Conservation (phyloP, 2,888 invertebrate species). For the Prenolepis imparis region DNA sequence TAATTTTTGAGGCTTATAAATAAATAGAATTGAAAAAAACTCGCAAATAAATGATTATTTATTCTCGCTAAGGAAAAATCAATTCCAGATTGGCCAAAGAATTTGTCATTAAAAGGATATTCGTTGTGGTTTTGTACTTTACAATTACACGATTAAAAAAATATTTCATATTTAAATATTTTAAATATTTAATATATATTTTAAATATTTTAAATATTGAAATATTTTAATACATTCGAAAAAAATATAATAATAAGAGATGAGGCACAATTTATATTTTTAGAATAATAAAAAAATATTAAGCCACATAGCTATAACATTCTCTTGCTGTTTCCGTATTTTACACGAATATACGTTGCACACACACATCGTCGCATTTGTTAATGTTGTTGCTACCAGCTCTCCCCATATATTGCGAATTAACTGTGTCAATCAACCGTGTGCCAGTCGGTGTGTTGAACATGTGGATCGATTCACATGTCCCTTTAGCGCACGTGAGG, state of each 20-base stretch:
- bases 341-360: not conserved
- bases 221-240: no score
- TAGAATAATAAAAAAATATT: slow-evolving; percentile 5
- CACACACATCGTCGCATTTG: slow-evolving; percentile 5
- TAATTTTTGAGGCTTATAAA: not conserved
- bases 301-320: not conserved
- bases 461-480: slow-evolving; percentile 51
- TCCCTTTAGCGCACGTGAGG: slow-evolving; percentile 52
- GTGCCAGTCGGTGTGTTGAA: slow-evolving; percentile 37
- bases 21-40: not conserved
- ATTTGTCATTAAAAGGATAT: not conserved
- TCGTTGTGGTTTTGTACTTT: not conserved
- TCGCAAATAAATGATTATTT: not conserved
- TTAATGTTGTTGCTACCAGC: slow-evolving; percentile 5
- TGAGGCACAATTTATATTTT: not conserved
- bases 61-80: not conserved
- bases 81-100: not conserved
- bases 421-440: slow-evolving; percentile 50
- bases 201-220: no score
- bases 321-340: not conserved
- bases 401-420: slow-evolving; percentile 39
- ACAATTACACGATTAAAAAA: not conserved
- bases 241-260: not conserved
- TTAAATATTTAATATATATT: no score
- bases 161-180: not conserved